phyloP scores from a whole-genome alignment of 2,888 invertebrate genomes.

The Malthinus seriepunctatus region DNA sequence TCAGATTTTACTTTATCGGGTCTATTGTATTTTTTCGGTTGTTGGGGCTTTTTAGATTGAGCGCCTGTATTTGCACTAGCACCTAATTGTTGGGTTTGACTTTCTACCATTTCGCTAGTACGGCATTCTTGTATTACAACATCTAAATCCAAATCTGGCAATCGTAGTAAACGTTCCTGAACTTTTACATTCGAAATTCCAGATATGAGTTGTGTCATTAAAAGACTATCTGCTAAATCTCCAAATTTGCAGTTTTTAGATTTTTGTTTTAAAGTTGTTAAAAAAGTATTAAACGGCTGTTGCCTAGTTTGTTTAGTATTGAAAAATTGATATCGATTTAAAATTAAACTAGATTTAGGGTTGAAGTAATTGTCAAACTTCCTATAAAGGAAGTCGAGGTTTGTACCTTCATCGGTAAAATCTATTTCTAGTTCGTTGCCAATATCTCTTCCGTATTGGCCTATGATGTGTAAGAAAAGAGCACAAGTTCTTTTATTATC shows the following conservation, averaged over 20 bases:
- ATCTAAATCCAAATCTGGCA: constrained; percentile 9
- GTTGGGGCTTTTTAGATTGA: neutral
- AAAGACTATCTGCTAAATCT: constrained; percentile 21
- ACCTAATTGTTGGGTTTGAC: constrained; percentile 4
- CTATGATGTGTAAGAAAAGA: constrained; percentile 15
- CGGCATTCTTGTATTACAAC: constrained; percentile 11
- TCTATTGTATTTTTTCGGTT: neutral
- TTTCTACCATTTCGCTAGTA: constrained; percentile 1
- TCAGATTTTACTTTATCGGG: neutral
- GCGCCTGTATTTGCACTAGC: neutral
- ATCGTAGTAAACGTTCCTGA: constrained; percentile 3
- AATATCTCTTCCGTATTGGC: constrained; percentile 14
- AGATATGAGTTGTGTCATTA: constrained; percentile 16
- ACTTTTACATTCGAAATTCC: constrained; percentile 4
- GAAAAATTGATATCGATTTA: constrained; percentile 28
- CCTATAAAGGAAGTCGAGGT: neutral
- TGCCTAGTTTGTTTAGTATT: constrained; percentile 23
- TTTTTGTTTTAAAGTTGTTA: constrained; percentile 25
- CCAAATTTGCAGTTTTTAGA: constrained; percentile 21
- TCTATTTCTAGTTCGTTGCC: constrained; percentile 3
- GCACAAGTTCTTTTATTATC: constrained; percentile 1
- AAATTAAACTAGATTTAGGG: constrained; percentile 9
- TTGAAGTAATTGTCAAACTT: constrained; percentile 14
- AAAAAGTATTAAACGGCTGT: constrained; percentile 29
- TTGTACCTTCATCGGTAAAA: neutral